These are phyloP conservation scores for Dryobota labecula DNA, from an alignment of 2,888 invertebrate genomes.

Conservation along the genomic window DNA sequence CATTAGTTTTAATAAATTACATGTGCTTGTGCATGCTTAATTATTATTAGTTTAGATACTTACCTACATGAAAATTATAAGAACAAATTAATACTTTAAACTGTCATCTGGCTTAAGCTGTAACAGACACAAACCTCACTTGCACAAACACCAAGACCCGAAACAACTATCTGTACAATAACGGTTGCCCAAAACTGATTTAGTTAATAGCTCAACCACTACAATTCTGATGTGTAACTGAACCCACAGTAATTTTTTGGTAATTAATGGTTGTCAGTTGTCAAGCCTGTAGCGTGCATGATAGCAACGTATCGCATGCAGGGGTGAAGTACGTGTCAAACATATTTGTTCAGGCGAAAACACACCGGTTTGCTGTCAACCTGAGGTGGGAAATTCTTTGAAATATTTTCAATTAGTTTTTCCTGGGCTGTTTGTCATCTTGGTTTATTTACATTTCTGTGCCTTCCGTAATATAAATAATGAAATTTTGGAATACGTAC, in stretches of 20 bases:
- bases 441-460: not conserved
- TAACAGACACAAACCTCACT: not conserved
- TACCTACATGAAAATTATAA: not conserved
- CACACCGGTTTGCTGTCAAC: not conserved
- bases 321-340: not conserved
- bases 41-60: not conserved
- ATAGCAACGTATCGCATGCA: conserved; percentile 34
- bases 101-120: not conserved
- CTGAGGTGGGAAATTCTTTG: not conserved
- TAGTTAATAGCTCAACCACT: not conserved
- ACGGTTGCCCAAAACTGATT: not conserved
- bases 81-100: not conserved
- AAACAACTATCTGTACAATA: not conserved
- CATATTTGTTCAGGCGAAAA: conserved; percentile 38
- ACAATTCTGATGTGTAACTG: not conserved
- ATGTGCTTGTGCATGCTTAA: not conserved
- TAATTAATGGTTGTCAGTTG: not conserved
- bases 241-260: not conserved
- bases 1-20: not conserved
- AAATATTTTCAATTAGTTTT: not conserved
- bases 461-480: not conserved
- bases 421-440: not conserved
- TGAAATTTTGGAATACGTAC: not conserved
- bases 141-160: not conserved
- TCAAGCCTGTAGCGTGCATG: not conserved